These are phyloP conservation scores for Equus quagga DNA, from an alignment of 2,113 vertebrate species.

Conservation along the genomic window DNA sequence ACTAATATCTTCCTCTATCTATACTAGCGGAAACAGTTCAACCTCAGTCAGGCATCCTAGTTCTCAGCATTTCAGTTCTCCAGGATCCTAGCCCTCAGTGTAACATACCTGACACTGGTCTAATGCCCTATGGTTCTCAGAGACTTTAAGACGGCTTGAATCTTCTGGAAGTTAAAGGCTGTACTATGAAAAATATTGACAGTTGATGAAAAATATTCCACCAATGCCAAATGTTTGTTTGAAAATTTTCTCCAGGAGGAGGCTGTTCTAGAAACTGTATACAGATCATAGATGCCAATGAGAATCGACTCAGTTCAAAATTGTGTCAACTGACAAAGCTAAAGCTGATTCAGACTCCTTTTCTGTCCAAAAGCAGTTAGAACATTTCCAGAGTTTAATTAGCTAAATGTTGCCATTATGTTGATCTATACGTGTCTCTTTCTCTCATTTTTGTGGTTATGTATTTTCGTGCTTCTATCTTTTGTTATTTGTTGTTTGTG, in stretches of 20 bases:
- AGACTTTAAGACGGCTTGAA: background rate
- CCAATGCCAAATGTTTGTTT: slow-evolving; percentile 58
- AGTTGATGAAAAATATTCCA: background rate
- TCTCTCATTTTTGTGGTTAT: background rate
- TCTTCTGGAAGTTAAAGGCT: slow-evolving; percentile 25
- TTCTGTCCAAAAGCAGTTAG: background rate
- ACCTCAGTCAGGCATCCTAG: background rate
- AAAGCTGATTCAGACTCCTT: background rate
- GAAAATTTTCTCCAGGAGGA: slow-evolving; percentile 21
- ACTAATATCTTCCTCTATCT: background rate
- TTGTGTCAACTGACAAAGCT: slow-evolving; percentile 28
- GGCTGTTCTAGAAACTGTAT: slow-evolving; percentile 35
- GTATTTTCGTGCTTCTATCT: background rate
- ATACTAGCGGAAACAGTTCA: background rate
- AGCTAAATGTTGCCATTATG: background rate
- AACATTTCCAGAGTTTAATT: background rate
- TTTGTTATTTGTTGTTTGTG: background rate
- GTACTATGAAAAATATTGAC: background rate
- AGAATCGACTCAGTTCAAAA: slow-evolving; percentile 48
- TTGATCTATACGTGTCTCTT: background rate
- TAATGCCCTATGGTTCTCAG: background rate
- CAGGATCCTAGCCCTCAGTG: background rate
- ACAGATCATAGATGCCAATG: slow-evolving; percentile 17
- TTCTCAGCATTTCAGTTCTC: background rate
- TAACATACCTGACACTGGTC: background rate